These are phyloP conservation scores for cattle (Bos taurus) DNA, from an alignment of 2,113 vertebrate species.

Conservation along the genomic window DNA sequence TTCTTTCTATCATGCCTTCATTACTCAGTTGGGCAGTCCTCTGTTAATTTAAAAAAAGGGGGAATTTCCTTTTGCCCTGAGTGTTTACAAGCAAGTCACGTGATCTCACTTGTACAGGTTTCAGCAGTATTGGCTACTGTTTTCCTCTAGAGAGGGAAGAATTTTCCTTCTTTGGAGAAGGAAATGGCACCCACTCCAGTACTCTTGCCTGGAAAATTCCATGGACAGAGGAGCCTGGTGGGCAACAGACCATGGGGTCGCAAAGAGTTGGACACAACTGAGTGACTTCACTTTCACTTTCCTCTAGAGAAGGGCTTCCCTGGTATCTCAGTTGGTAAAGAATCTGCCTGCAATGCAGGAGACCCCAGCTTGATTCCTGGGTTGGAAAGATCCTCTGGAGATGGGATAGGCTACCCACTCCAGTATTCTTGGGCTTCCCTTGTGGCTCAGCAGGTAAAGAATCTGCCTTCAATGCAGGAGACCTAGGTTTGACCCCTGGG, in stretches of 20 bases:
- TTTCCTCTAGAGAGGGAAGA: not conserved
- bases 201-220: not conserved
- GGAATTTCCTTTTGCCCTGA: not conserved
- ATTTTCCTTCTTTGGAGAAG: not conserved
- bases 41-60: not conserved
- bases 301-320: not conserved
- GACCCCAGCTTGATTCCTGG: not conserved
- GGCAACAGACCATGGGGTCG: not conserved
- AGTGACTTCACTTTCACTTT: not conserved
- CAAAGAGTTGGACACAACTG: not conserved
- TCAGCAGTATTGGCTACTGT: not conserved
- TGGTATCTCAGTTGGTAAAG: not conserved
- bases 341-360: not conserved
- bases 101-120: not conserved
- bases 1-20: not conserved
- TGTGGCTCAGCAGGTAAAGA: not conserved
- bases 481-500: not conserved
- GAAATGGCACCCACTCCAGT: not conserved
- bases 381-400: not conserved
- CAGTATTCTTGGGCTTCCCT: not conserved
- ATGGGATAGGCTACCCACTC: not conserved
- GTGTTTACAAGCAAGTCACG: not conserved
- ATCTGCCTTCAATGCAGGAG: rapidly evolving
- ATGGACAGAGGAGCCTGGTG: not conserved
- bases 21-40: not conserved